Percentiles rank a stretch among this genome's conserved stretches.
Evolutionary conservation across 2,113 vertebrate genomes (phyloP).

Genomic region (Ornithorhynchus anatinus): DNA sequence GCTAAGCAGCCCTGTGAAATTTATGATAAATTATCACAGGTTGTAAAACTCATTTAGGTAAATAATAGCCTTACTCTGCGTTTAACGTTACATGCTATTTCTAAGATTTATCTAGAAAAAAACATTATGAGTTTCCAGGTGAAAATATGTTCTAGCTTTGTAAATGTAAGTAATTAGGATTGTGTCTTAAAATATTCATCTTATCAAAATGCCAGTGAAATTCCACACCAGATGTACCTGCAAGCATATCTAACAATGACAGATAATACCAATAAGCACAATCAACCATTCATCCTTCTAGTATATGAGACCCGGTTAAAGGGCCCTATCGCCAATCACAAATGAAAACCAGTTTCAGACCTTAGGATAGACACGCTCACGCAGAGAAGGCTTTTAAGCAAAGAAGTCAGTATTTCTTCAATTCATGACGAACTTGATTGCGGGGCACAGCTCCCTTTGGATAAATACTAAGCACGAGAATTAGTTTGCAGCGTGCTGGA

Average conservation of each 20-base stretch:
- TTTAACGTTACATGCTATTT: constrained; percentile 1
- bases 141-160: background rate
- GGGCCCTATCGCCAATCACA: background rate
- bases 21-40: constrained; percentile 61
- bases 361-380: background rate
- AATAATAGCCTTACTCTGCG: constrained; percentile 48
- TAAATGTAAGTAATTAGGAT: constrained; percentile 15
- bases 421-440: constrained; percentile 24
- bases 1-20: constrained; percentile 55
- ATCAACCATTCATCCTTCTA: background rate
- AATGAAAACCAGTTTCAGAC: background rate
- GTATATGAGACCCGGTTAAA: constrained; percentile 12
- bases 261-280: background rate
- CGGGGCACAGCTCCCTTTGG: background rate
- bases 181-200: background rate
- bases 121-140: background rate
- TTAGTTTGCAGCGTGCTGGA: background rate
- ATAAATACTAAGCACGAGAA: constrained; percentile 31
- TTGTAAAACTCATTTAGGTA: constrained; percentile 51
- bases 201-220: constrained; percentile 6
- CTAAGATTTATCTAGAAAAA: constrained; percentile 1
- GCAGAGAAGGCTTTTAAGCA: constrained; percentile 1
- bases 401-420: background rate
- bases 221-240: background rate
- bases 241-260: background rate